Base-by-base conservation (phyloP, 1,140 invertebrate species). In the Pachyrhynchus sulphureomaculatus region DNA sequence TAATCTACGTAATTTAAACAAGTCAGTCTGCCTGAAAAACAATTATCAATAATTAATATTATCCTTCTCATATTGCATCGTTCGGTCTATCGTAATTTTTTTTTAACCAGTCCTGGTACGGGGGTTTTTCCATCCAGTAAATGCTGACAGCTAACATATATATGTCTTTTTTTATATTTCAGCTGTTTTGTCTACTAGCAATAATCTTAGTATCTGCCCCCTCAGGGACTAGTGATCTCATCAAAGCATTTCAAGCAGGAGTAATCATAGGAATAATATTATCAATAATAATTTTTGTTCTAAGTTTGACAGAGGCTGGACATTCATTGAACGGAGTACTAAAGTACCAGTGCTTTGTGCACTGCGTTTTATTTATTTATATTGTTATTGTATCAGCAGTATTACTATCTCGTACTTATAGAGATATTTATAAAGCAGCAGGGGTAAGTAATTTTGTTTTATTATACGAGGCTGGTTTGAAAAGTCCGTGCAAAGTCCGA, bases 371-470 rank as follows among this genome's bases (percentile, higher is more conserved):
- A n/a, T 64, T 66, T 52, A 17, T 66, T 15, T 66, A 59, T 37
- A 20, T 64, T 13, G 21, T 66, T 10, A 37, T 66, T n/a, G 55
- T 64, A 6, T 64, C 59, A 0, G 39, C 65, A 1, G 29, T 66
- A 10, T 24, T 66, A 13, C 9, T 55, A 4, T 23, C 54, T 2
- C 37, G 41, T 42, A 13, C 42, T 10, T 58, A 53, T 15, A 13
- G 18, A 6, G 34, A 51, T 10, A 20, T 10, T 18, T 20, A 58
- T 37, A 64, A 18, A 57, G 65, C 55, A 29, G 61, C 34, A 49
- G 60, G 55, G 55, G 65, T 66, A 60, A 65, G 58, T 61, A 55
- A 21, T 21, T 10, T n/a, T n/a, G n/a, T n/a, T n/a, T n/a, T n/a
- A n/a, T n/a, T n/a, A n/a, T n/a, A n/a, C n/a, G n/a, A n/a, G n/a